phyloP scores from a whole-genome alignment of 2,113 vertebrate genomes.

The Parotia lawesii region DNA sequence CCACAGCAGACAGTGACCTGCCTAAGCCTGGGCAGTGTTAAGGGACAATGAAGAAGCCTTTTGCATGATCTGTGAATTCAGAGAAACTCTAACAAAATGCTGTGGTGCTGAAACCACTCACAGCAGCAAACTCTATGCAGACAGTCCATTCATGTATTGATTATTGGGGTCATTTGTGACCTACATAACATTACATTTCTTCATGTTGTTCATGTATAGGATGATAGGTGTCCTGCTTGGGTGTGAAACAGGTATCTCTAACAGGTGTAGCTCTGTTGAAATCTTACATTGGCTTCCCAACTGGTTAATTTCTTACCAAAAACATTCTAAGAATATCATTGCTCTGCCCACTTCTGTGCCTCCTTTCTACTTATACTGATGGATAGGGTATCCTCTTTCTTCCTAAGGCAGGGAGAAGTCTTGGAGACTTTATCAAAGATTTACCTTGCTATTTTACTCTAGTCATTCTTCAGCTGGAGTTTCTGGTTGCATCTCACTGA shows the following conservation, averaged over 20 bases:
- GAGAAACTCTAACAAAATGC: not conserved
- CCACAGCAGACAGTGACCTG: not conserved
- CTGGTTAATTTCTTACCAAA: not conserved
- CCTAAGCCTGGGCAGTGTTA: not conserved
- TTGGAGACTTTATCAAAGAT: not conserved
- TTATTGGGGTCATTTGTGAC: not conserved
- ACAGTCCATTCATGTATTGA: not conserved
- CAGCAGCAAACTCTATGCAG: not conserved
- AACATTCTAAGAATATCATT: not conserved
- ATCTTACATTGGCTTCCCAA: not conserved
- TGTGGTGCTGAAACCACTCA: not conserved
- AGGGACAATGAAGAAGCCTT: not conserved
- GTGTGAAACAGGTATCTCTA: not conserved
- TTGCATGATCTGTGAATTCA: not conserved
- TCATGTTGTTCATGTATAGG: fast-evolving
- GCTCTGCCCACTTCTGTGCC: not conserved
- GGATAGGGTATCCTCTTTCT: not conserved
- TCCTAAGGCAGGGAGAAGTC: not conserved
- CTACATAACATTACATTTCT: not conserved
- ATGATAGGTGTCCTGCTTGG: not conserved
- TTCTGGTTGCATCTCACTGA: not conserved
- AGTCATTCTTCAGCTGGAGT: not conserved
- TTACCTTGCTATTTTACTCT: not conserved
- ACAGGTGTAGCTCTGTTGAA: not conserved
- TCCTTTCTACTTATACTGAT: not conserved